Base-by-base conservation (phyloP, 2,888 invertebrate genomes). In the Watsonalla cultraria region DNA sequence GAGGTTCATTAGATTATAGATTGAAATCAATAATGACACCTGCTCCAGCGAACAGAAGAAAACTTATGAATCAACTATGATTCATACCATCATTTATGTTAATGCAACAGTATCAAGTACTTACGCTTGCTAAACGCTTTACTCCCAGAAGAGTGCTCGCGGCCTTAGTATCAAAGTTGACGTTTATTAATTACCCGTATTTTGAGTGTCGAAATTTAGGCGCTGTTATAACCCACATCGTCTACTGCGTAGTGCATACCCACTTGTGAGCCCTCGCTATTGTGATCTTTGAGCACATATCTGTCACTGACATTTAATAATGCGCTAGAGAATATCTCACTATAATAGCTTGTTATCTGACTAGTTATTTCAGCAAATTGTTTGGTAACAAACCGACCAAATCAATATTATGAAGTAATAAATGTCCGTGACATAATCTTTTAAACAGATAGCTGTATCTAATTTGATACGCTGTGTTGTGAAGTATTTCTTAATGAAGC, bases 131-230 rank as follows among this genome's bases (percentile, higher is more conserved):
- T 42, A 42, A 42, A 42, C 11, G 42, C 11, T 42, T 42, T 42
- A 42, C 11, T 42, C 11, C 42, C 42, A 42, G 11, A 8, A 42
- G 42, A 42, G 42, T 42, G 42, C 42, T 42, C 42, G 42, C 42
- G 42, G 42, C 42, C 9, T 42, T 42, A 42, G 42, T 42, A 42
- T 42, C 42, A 42, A 8, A 42, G 42, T 42, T 11, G 42, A 42
- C 66, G 60, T 68, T 68, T 67, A 74, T 74, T 79, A 78, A 80
- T 79, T 76, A 74, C 63, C 55, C 58, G 56, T 65, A 65, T 63
- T 68, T 72, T 66, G 57, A 63, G 66, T 79, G 70, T 62, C 56
- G 76, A 80, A 78, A 77, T 68, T 58, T 55, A 57, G 57, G 58
- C 62, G 55, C 56, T 24, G 24, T 4, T 24, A n/a, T 62, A 66